Base-by-base conservation (phyloP, 2,113 vertebrate species). In the human region DNA sequence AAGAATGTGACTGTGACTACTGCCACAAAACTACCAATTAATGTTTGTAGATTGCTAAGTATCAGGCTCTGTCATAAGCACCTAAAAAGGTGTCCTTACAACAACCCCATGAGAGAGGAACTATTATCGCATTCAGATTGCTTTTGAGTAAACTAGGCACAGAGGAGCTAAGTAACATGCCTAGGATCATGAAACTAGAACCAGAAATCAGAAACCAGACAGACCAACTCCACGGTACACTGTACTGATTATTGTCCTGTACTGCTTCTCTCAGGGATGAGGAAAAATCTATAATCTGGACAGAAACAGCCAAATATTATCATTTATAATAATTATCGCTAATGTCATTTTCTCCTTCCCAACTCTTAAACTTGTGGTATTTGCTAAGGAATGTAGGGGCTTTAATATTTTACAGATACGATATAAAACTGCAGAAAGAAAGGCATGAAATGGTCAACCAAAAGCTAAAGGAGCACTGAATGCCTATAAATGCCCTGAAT, bases 281-380 rank as follows among this genome's bases (percentile, higher is more conserved):
- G 81, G 20, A 80, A 45, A 83, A 90, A 22, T 27, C 8, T 18
- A 32, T 50, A 57, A 72, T 82, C 78, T 59, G 32, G 38, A 86
- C 83, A 93, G 40, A 88, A 93, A 92, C 25, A 93, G 35, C 17
- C 23, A 75, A 75, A 48, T 38, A 50, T 75, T 45, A 73, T 45
- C 38, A 82, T 94, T 83, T 75, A 88, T 93, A 35, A 76, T 43
- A 43, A 66, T 88, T 85, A 68, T 88, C 35, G 12, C n/a, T 52
- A 27, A 82, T 78, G 38, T 61, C 17, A 25, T 94, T 86, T 30
- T 70, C 7, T 59, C 35, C 22, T 87, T 72, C 25, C n/a, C 27
- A 43, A 43, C n/a, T 70, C 84, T 92, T 61, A 86, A 23, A 35
- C 50, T 16, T 82, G 18, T 73, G 35, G 43, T 43, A 11, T n/a